These are phyloP conservation scores for Distichodus sexfasciatus DNA, from an alignment of 2,797 vertebrate genomes.

Conservation along the genomic window DNA sequence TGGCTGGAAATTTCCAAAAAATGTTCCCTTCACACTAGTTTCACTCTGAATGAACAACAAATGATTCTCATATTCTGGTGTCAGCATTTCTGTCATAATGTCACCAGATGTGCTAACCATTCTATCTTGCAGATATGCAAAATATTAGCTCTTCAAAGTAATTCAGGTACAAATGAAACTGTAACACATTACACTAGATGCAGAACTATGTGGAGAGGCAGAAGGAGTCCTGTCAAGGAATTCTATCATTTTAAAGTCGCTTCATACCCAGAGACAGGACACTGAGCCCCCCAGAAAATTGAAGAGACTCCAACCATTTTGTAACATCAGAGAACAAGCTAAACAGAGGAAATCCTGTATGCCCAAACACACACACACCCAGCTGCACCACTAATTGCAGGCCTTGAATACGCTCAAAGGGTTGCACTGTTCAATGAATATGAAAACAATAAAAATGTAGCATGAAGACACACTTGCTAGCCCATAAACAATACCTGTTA, in stretches of 20 bases:
- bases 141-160: too few relatives aligned
- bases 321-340: slow-evolving; percentile 3
- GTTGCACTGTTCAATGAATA: neutral
- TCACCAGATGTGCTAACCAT: too few relatives aligned
- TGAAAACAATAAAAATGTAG: slow-evolving; percentile 2
- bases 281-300: neutral
- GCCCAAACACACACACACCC: neutral
- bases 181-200: too few relatives aligned
- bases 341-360: slow-evolving; percentile 6
- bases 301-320: neutral
- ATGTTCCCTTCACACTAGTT: neutral
- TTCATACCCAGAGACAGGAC: neutral
- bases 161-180: too few relatives aligned
- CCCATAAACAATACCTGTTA: neutral
- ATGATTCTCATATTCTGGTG: too few relatives aligned
- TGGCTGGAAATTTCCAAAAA: neutral
- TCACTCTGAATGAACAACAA: too few relatives aligned
- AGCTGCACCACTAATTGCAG: neutral
- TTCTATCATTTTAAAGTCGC: too few relatives aligned
- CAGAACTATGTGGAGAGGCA: too few relatives aligned
- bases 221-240: too few relatives aligned
- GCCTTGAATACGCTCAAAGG: neutral
- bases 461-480: neutral
- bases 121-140: too few relatives aligned
- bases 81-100: too few relatives aligned